Percentiles rank a stretch among this genome's conserved stretches.
These are phyloP conservation scores for Egretta garzetta DNA, from an alignment of 2,113 vertebrate genomes.

Conservation along the genomic window DNA sequence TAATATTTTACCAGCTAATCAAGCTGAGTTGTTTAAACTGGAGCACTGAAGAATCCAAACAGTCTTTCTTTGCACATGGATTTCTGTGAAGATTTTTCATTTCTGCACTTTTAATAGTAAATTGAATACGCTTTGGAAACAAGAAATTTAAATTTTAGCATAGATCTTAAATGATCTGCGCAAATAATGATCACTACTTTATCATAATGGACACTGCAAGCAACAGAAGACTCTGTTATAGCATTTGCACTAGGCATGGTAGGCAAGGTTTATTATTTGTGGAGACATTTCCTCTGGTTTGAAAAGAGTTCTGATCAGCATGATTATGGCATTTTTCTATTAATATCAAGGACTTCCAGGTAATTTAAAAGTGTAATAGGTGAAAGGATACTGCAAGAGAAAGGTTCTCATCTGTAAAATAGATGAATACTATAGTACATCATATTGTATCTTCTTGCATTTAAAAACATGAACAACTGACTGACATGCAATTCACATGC, in stretches of 20 bases:
- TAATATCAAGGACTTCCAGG: not conserved
- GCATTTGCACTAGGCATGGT: not conserved
- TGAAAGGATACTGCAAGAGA: not conserved
- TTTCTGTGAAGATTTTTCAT: not conserved
- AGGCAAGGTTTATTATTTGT: not conserved
- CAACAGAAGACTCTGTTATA: not conserved
- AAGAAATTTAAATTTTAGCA: not conserved
- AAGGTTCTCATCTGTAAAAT: not conserved
- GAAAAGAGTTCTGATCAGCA: not conserved
- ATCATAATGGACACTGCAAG: not conserved
- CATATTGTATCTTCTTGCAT: not conserved
- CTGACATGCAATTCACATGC: not conserved
- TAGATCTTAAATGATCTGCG: not conserved
- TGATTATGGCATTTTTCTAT: not conserved
- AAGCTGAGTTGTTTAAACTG: conserved; percentile 54
- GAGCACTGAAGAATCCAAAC: not conserved
- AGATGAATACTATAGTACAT: not conserved
- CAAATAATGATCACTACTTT: not conserved
- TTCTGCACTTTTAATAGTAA: not conserved
- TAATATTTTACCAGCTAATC: conserved; percentile 61
- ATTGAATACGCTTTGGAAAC: not conserved
- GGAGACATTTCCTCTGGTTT: not conserved
- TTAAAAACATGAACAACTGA: not conserved
- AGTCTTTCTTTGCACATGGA: not conserved
- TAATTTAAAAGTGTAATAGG: not conserved